phyloP scores from a whole-genome alignment of 2,797 vertebrate species.

The Acrossocheilus fasciatus region DNA sequence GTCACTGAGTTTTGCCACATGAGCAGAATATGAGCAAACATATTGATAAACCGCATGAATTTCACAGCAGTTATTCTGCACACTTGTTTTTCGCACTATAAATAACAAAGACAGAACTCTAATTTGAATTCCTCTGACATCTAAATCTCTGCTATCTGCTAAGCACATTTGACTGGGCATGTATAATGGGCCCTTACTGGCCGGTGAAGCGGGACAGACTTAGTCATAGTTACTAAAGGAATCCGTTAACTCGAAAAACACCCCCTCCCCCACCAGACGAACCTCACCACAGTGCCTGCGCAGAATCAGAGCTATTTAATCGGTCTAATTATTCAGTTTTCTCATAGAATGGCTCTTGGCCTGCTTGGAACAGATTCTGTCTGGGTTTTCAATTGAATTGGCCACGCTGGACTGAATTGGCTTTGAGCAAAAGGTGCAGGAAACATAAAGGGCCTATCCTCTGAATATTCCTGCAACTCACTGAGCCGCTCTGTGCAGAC shows the following conservation, averaged over 20 bases:
- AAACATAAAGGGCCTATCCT: constrained; percentile 53
- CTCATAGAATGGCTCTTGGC: constrained; percentile 49
- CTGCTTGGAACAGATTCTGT: constrained; percentile 62
- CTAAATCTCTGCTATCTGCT: constrained; percentile 35
- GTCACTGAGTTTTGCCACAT: constrained; percentile 46
- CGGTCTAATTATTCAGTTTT: constrained; percentile 54
- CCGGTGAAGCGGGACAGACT: constrained; percentile 21
- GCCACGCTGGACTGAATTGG: constrained; percentile 53
- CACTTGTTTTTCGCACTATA: constrained; percentile 12
- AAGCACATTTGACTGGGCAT: constrained; percentile 16
- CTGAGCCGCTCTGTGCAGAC: constrained; percentile 39
- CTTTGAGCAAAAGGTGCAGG: constrained; percentile 42
- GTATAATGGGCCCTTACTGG: constrained; percentile 12
- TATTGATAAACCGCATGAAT: constrained; percentile 46
- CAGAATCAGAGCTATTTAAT: constrained; percentile 55
- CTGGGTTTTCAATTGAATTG: constrained; percentile 63
- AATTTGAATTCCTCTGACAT: constrained; percentile 6
- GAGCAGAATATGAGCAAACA: constrained; percentile 25
- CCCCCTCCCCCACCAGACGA: constrained; percentile 7
- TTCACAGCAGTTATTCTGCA: constrained; percentile 42
- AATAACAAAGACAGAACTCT: constrained; percentile 31
- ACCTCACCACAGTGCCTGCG: constrained; percentile 4
- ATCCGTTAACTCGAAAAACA: not conserved
- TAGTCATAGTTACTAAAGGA: constrained; percentile 39
- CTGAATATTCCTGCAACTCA: constrained; percentile 25